A percentile compares a stretch with the other conserved stretches of the same genome.
phyloP scores from a whole-genome alignment of 2,888 invertebrate genomes.

The Neoscelio sp. region DNA sequence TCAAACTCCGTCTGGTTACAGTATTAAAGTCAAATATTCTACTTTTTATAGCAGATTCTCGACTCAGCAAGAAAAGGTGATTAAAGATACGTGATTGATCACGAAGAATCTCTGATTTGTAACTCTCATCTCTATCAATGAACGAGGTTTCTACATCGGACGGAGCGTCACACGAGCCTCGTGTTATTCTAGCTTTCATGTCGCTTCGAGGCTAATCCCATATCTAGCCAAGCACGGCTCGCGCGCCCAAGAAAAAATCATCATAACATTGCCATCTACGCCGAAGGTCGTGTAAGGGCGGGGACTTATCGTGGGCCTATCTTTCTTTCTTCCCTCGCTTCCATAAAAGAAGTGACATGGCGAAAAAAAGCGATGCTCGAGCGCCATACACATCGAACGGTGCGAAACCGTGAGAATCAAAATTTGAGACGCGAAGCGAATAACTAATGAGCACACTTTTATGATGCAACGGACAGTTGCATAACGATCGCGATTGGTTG shows the following conservation, averaged over 20 bases:
- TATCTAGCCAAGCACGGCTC: constrained; percentile 41
- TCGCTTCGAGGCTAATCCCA: constrained; percentile 56
- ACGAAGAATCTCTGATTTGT: constrained; percentile 59
- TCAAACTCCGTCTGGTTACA: constrained; percentile 32
- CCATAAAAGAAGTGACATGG: constrained; percentile 46
- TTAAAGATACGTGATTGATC: constrained; percentile 62
- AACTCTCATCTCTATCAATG: constrained; percentile 57
- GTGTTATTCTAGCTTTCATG: constrained; percentile 22
- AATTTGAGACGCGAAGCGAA: constrained; percentile 61
- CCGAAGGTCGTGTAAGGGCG: constrained; percentile 56
- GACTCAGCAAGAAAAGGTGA: constrained; percentile 40
- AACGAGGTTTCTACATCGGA: constrained; percentile 15
- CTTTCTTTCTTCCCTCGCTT: constrained; percentile 39
- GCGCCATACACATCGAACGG: constrained; percentile 14
- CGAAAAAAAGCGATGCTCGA: constrained; percentile 22
- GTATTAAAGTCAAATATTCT: constrained; percentile 43
- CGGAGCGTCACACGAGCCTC: constrained; percentile 1
- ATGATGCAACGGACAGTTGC: constrained; percentile 52
- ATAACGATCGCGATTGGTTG: constrained; percentile 47
- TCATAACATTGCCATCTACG: constrained; percentile 61
- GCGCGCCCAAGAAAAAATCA: constrained; percentile 22
- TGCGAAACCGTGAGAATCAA: constrained; percentile 67
- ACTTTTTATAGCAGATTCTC: constrained; percentile 10
- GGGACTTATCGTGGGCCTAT: constrained; percentile 51
- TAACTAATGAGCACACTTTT: constrained; percentile 54